Evolutionary conservation across 2,888 invertebrate genomes (phyloP).

Genomic region (Aplocera efformata): DNA sequence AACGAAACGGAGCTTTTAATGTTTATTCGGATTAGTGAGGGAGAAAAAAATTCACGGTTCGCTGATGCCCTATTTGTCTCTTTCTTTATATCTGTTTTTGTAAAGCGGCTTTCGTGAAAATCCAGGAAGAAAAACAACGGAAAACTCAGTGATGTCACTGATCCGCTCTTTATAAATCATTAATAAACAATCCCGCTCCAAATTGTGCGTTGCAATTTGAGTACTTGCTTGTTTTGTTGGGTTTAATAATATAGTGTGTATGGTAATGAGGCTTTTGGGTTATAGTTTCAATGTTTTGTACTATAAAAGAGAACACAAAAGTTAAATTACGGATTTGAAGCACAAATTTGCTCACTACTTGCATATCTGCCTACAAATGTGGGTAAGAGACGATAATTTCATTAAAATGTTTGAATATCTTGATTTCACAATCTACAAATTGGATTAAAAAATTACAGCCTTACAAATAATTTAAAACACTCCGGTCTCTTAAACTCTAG

Average conservation of each 20-base stretch:
- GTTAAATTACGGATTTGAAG: too few relatives aligned
- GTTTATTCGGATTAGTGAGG: slow-evolving; percentile 47
- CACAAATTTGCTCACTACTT: too few relatives aligned
- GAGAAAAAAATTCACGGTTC: slow-evolving; percentile 44
- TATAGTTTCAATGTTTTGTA: too few relatives aligned
- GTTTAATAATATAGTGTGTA: slow-evolving; percentile 1
- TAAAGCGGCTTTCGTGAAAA: slow-evolving; percentile 47
- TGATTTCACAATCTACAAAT: too few relatives aligned
- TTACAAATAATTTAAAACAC: too few relatives aligned
- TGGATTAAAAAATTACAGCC: too few relatives aligned
- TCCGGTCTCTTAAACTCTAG: too few relatives aligned
- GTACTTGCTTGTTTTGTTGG: slow-evolving; percentile 1
- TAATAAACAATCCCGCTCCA: slow-evolving; percentile 41
- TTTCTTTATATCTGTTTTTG: slow-evolving; percentile 53
- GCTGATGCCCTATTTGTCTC: slow-evolving; percentile 51
- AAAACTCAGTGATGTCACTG: slow-evolving; percentile 38
- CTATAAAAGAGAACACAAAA: too few relatives aligned
- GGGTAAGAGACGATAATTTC: too few relatives aligned
- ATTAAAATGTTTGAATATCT: too few relatives aligned
- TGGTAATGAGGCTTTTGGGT: too few relatives aligned
- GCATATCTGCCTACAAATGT: too few relatives aligned
- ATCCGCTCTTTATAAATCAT: slow-evolving; percentile 49
- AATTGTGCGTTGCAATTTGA: slow-evolving; percentile 30
- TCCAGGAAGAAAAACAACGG: slow-evolving; percentile 38
- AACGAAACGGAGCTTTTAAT: slow-evolving; percentile 52